Percentiles rank a stretch among this genome's conserved stretches.
These are phyloP conservation scores for Malacoctenus gilli DNA, from an alignment of 2,797 vertebrate genomes.

Conservation along the genomic window DNA sequence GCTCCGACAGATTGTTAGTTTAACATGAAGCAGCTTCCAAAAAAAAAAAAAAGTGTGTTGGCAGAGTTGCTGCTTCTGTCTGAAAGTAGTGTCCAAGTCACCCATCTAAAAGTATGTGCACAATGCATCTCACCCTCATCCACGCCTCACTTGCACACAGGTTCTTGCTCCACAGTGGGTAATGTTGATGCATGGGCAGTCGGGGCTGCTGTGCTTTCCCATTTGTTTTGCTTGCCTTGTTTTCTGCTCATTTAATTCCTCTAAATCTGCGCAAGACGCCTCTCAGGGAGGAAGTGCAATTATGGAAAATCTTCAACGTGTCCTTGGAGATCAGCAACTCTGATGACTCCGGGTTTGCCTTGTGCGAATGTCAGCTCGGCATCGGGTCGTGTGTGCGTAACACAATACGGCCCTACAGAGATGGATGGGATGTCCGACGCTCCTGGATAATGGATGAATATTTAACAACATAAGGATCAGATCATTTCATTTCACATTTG, in stretches of 20 bases:
- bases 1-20: constrained; percentile 14
- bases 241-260: constrained; percentile 47
- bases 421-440: constrained; percentile 31
- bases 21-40: too few species aligned
- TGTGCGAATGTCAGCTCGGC: constrained; percentile 17
- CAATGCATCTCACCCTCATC: constrained; percentile 1
- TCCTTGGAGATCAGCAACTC: constrained; percentile 41
- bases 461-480: constrained; percentile 26
- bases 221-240: constrained; percentile 36
- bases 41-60: constrained; percentile 6
- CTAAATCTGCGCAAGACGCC: constrained; percentile 27
- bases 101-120: background rate
- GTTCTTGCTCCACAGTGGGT: constrained; percentile 7
- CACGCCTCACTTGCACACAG: background rate
- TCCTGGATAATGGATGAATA: constrained; percentile 32
- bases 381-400: constrained; percentile 38
- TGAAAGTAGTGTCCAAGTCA: background rate
- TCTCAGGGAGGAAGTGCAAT: constrained; percentile 44
- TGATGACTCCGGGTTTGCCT: constrained; percentile 36
- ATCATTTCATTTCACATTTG: constrained; percentile 42
- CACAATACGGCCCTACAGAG: constrained; percentile 28
- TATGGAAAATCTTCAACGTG: constrained; percentile 40
- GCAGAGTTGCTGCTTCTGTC: background rate
- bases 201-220: constrained; percentile 8
- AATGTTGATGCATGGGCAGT: constrained; percentile 8